A percentile compares a stretch with the other conserved stretches of the same genome.
These are phyloP conservation scores for Tribolium castaneum DNA, from an alignment of 1,140 invertebrate genomes.

Conservation along the genomic window DNA sequence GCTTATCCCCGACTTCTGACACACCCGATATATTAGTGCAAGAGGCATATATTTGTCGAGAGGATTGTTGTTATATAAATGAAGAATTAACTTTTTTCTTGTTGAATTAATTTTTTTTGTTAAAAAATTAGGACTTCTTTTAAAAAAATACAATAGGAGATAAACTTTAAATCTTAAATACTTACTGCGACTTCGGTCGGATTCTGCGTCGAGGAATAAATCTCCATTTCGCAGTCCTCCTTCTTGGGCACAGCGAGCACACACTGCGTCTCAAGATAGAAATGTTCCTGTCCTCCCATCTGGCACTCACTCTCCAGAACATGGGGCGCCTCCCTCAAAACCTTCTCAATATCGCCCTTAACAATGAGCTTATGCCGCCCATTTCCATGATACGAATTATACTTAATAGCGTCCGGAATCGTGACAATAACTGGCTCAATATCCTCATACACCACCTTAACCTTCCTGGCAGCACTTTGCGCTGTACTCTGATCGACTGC, in stretches of 20 bases:
- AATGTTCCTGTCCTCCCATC: constrained; percentile 95
- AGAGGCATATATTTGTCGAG: too few relatives aligned
- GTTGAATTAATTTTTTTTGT: too few relatives aligned
- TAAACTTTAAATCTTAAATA: not conserved
- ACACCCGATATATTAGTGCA: too few relatives aligned
- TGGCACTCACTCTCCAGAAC: constrained; percentile 79
- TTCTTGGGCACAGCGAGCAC: constrained; percentile 80
- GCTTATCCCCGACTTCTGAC: too few relatives aligned
- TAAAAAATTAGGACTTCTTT: too few relatives aligned
- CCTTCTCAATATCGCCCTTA: constrained; percentile 76
- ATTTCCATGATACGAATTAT: constrained; percentile 74
- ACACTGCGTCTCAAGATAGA: constrained; percentile 92
- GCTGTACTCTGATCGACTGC: constrained; percentile 79
- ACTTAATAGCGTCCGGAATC: constrained; percentile 86
- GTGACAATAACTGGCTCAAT: constrained; percentile 81
- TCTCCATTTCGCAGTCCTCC: constrained; percentile 87
- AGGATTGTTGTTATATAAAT: too few relatives aligned
- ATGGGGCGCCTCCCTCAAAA: constrained; percentile 73
- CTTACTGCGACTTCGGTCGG: constrained; percentile 75
- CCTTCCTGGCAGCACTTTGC: constrained; percentile 78
- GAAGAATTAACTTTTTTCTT: too few relatives aligned
- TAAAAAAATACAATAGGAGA: too few relatives aligned
- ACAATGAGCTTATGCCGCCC: constrained; percentile 57
- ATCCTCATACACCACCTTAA: constrained; percentile 82
- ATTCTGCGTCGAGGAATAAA: constrained; percentile 87